phyloP scores from a whole-genome alignment of 1,140 invertebrate genomes.

The Euwallacea fornicatus region DNA sequence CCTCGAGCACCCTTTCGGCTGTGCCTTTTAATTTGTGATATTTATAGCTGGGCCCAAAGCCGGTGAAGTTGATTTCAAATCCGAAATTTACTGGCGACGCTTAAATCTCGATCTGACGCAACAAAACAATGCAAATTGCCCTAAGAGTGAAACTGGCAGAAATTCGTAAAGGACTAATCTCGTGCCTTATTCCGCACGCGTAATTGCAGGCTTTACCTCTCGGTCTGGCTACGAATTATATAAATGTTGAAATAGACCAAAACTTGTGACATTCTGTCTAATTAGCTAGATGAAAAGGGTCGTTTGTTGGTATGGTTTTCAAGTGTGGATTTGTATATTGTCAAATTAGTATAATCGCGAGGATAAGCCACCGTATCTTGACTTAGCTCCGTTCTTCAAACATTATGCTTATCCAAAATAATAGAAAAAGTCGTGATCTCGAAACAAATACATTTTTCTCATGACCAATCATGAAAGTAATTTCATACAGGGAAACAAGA shows the following conservation, averaged over 20 bases:
- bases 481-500: too few relatives aligned
- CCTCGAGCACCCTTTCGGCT: constrained; percentile 1
- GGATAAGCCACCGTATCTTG: too few relatives aligned
- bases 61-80: constrained; percentile 32
- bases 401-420: too few relatives aligned
- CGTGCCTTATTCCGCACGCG: constrained; percentile 26
- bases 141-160: constrained; percentile 29
- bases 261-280: constrained; percentile 28
- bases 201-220: constrained; percentile 32
- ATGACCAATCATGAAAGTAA: too few relatives aligned
- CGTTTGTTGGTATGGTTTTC: neutral
- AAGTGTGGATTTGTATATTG: too few relatives aligned
- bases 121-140: constrained; percentile 34
- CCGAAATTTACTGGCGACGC: constrained; percentile 25
- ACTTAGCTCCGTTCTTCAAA: too few relatives aligned
- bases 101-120: constrained; percentile 32
- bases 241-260: constrained; percentile 28
- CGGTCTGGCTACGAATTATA: constrained; percentile 23
- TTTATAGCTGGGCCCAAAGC: constrained; percentile 25
- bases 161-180: constrained; percentile 34
- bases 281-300: constrained; percentile 23
- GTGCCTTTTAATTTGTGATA: constrained; percentile 31
- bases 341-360: too few relatives aligned
- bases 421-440: too few relatives aligned
- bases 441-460: too few relatives aligned